phyloP scores from a whole-genome alignment of 2,797 vertebrate genomes.

The Microhierax caerulescens region DNA sequence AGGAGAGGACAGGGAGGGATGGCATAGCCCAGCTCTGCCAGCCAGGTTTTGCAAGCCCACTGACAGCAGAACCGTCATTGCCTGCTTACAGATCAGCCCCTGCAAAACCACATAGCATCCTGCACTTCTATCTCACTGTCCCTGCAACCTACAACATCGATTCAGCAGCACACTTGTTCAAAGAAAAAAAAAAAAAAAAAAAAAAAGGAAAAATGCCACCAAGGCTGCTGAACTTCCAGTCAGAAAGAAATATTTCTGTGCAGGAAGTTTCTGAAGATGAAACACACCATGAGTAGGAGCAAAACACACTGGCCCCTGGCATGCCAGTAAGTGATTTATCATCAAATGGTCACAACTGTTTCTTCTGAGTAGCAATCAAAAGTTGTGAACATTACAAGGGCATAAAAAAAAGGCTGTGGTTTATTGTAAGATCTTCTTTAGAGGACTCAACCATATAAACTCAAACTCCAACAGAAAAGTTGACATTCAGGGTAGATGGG shows the following conservation, averaged over 20 bases:
- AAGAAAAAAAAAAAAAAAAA: neutral
- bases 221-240: slow-evolving; percentile 8
- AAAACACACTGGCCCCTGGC: slow-evolving; percentile 39
- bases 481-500: neutral
- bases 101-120: slow-evolving; percentile 39
- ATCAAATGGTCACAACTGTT: neutral
- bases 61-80: slow-evolving; percentile 63
- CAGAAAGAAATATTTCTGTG: slow-evolving; percentile 62
- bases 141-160: slow-evolving; percentile 42
- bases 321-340: slow-evolving; percentile 29
- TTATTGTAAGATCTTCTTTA: neutral
- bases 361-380: neutral
- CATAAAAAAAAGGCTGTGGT: neutral
- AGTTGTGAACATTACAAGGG: neutral
- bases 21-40: slow-evolving; percentile 11
- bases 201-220: neutral
- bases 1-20: neutral
- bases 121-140: slow-evolving; percentile 41
- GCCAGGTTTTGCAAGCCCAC: slow-evolving; percentile 53
- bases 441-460: neutral
- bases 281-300: slow-evolving; percentile 40
- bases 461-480: neutral
- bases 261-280: slow-evolving; percentile 60
- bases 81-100: slow-evolving; percentile 49
- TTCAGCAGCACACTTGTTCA: slow-evolving; percentile 30